Conservation (phyloP, 2,888 invertebrate genomes). For the Morinoia aosen region DNA sequence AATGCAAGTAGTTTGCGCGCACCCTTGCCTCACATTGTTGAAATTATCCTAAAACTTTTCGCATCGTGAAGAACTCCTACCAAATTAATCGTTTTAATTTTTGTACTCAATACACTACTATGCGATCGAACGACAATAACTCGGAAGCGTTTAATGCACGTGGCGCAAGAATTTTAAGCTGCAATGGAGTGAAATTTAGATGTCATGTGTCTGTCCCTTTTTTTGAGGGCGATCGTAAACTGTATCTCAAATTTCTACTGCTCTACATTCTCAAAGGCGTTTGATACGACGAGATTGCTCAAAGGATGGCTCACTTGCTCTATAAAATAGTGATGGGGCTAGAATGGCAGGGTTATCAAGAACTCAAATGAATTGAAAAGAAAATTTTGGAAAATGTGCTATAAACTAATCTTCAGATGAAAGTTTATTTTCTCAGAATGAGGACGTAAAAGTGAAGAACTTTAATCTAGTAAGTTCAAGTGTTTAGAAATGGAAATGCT, state of each 20-base stretch:
- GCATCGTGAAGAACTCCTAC: neutral
- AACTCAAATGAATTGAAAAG: neutral
- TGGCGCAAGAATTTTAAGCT: neutral
- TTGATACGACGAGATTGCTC: neutral
- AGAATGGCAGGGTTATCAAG: neutral
- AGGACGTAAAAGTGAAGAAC: neutral
- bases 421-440: neutral
- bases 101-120: neutral
- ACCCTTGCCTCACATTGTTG: neutral
- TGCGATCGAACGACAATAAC: slow-evolving; percentile 1
- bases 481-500: neutral
- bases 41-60: neutral
- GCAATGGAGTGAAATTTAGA: neutral
- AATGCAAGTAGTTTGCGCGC: neutral
- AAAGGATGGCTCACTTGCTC: slow-evolving; percentile 19
- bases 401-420: neutral
- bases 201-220: neutral
- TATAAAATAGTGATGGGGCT: neutral
- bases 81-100: neutral
- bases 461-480: neutral
- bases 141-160: neutral
- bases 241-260: neutral
- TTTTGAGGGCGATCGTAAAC: neutral
- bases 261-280: neutral
- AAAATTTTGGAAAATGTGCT: neutral